Evolutionary conservation across 2,113 vertebrate genomes (phyloP).

Genomic region (Apistogramma diplotaenia): DNA sequence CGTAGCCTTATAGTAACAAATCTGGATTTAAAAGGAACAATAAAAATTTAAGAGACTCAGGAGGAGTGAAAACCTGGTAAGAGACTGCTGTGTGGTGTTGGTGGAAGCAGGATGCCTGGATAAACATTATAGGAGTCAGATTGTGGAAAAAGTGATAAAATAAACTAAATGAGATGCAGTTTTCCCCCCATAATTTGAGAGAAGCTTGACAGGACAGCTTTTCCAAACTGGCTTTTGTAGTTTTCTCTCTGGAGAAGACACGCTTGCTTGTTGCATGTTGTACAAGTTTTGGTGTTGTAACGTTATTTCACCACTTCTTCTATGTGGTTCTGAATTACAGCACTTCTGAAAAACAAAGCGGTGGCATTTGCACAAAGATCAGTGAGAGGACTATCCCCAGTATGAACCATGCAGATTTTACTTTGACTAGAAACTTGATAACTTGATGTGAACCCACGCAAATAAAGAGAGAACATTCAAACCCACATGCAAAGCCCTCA

Average conservation of each 20-base stretch:
- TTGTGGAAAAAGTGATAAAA: neutral
- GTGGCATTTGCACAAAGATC: neutral
- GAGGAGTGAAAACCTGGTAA: neutral
- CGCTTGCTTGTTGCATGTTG: neutral
- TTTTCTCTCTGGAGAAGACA: neutral
- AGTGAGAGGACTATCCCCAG: neutral
- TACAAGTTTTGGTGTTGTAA: neutral
- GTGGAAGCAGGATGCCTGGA: too few species aligned
- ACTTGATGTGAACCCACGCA: neutral
- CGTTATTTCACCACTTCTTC: neutral
- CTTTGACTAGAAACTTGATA: neutral
- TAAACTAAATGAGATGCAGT: neutral
- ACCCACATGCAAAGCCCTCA: slow-evolving; percentile 14
- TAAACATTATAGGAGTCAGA: neutral
- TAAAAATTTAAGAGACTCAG: neutral
- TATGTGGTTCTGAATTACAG: neutral
- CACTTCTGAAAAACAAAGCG: neutral
- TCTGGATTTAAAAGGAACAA: neutral
- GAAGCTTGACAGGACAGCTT: neutral
- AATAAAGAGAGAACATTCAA: neutral
- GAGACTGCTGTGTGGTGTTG: neutral
- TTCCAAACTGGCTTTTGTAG: neutral
- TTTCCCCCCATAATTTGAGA: neutral
- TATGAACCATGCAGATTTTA: neutral
- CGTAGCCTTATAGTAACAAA: neutral